phyloP scores from a whole-genome alignment of 2,797 vertebrate genomes.

The Pseudochirops cupreus region DNA sequence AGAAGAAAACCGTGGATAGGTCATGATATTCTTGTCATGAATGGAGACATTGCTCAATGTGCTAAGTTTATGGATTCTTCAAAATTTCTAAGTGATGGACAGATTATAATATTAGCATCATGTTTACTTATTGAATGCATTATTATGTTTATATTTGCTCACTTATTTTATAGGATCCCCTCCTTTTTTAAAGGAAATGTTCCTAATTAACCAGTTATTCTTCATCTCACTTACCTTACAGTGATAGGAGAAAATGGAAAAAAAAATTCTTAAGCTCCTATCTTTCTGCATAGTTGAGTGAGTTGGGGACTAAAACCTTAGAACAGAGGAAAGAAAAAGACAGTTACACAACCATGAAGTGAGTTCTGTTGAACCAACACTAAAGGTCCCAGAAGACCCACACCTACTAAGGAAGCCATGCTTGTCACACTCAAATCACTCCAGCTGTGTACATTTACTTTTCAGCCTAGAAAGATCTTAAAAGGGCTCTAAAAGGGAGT shows the following conservation, averaged over 20 bases:
- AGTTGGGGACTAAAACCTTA: neutral
- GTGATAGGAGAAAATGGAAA: neutral
- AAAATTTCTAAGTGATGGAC: too few species aligned
- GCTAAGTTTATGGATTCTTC: too few species aligned
- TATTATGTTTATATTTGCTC: too few species aligned
- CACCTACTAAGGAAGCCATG: neutral
- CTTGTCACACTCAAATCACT: neutral
- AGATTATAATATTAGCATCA: too few species aligned
- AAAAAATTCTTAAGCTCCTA: neutral
- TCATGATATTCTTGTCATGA: too few species aligned
- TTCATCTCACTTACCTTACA: constrained; percentile 15
- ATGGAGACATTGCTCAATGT: too few species aligned
- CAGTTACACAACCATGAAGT: neutral
- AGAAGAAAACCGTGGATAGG: too few species aligned
- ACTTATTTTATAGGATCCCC: too few species aligned
- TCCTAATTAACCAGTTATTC: too few species aligned
- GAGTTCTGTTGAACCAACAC: constrained; percentile 1
- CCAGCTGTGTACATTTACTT: neutral
- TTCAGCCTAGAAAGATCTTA: constrained; percentile 28
- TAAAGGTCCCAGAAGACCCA: neutral
- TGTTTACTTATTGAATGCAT: too few species aligned
- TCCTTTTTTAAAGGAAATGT: too few species aligned
- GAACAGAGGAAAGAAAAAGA: neutral
- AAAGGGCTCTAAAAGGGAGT: neutral
- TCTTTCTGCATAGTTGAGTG: constrained; percentile 3